Percentiles rank a stretch among this genome's conserved stretches.
These are phyloP conservation scores for Scomber colias DNA, from an alignment of 2,113 vertebrate genomes.

Conservation along the genomic window DNA sequence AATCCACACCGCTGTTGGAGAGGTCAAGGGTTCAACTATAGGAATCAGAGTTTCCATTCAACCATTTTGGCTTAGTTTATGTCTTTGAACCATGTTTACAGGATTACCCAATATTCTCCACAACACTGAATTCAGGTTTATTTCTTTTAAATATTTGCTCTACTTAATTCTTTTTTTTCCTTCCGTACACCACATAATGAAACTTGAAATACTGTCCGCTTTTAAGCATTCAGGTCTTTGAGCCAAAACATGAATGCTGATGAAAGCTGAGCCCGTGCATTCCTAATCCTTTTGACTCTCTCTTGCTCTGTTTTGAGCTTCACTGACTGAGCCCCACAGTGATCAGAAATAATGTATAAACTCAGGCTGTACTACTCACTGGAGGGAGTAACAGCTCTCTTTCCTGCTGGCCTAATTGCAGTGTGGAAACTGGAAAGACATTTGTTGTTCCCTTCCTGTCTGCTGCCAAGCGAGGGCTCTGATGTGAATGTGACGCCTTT, in stretches of 20 bases:
- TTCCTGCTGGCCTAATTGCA: conserved; percentile 75
- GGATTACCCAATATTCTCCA: background rate
- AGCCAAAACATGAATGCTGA: background rate
- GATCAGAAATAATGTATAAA: conserved; percentile 40
- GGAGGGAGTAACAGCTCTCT: conserved; percentile 64
- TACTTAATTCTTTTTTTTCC: background rate
- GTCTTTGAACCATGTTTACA: background rate
- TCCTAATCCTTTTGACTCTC: conserved; percentile 25
- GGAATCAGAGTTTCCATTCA: conserved; percentile 24
- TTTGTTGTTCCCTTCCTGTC: conserved; percentile 73
- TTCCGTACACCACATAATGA: background rate
- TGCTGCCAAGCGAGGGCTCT: conserved; percentile 45
- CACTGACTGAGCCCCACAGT: background rate
- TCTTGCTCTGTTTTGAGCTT: conserved; percentile 24
- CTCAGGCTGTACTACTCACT: conserved; percentile 39
- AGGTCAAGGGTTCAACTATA: background rate
- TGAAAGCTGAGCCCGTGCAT: conserved; percentile 13
- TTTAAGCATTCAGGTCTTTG: background rate
- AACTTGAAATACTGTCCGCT: background rate
- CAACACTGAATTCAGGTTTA: background rate
- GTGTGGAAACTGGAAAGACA: conserved; percentile 69
- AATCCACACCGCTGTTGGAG: background rate
- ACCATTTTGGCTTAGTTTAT: conserved; percentile 18
- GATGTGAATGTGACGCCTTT: conserved; percentile 43
- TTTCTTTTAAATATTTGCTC: background rate